Evolutionary conservation across 2,888 invertebrate species (phyloP).

Genomic region (Argyresthia goedartella): DNA sequence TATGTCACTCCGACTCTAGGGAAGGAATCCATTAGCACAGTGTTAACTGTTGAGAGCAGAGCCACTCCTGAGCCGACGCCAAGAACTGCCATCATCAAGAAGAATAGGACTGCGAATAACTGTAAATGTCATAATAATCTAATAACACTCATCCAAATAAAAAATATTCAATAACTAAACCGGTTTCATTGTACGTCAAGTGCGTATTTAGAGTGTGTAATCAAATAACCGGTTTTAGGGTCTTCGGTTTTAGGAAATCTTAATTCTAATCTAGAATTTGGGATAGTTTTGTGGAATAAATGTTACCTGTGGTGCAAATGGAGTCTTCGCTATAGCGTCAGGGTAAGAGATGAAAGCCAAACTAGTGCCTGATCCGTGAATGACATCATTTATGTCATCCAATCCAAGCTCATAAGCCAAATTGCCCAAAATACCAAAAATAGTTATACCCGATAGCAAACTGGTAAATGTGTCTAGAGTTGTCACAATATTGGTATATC

Average conservation of each 20-base stretch:
- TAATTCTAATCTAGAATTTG: no score
- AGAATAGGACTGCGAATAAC: conserved; percentile 83
- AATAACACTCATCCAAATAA: neutral
- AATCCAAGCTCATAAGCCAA: conserved; percentile 75
- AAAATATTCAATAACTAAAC: no score
- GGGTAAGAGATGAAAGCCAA: conserved; percentile 89
- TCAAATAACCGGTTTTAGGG: neutral
- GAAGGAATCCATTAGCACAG: conserved; percentile 77
- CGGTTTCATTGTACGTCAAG: no score
- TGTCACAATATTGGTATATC: conserved; percentile 85
- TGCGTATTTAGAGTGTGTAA: no score
- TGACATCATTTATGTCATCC: conserved; percentile 73
- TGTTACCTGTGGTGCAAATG: conserved; percentile 79
- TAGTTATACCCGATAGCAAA: conserved; percentile 83
- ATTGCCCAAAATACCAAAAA: conserved; percentile 87
- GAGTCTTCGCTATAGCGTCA: conserved; percentile 83
- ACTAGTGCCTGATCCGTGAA: conserved; percentile 80
- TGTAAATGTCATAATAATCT: conserved; percentile 29
- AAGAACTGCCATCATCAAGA: conserved; percentile 84
- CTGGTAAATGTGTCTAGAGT: conserved; percentile 87
- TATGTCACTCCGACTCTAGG: conserved; percentile 70
- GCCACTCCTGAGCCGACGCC: conserved; percentile 84
- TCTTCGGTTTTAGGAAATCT: no score
- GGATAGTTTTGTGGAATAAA: no score
- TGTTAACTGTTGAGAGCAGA: conserved; percentile 75